These are phyloP conservation scores for Prorops nasuta DNA, from an alignment of 1,140 invertebrate genomes.

Conservation along the genomic window DNA sequence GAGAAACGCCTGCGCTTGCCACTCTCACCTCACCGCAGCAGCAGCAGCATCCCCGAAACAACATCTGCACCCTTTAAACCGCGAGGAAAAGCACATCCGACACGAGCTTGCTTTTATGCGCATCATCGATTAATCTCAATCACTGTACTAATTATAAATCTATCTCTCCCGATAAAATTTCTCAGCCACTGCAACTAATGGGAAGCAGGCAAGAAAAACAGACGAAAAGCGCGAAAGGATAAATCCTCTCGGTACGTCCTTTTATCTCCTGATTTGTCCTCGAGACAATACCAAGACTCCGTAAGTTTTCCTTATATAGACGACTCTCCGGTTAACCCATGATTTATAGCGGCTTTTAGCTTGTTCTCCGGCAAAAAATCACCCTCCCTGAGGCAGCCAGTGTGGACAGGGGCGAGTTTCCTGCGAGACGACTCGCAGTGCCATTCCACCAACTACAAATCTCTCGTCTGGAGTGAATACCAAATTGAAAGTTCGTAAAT, in stretches of 20 bases:
- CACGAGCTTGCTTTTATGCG: too few relatives aligned
- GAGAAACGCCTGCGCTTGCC: slow-evolving; percentile 15
- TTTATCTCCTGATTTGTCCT: slow-evolving; percentile 12
- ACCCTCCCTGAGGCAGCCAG: slow-evolving; percentile 16
- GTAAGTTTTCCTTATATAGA: slow-evolving; percentile 45
- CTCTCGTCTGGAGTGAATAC: slow-evolving; percentile 18
- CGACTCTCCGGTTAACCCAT: slow-evolving; percentile 45
- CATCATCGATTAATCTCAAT: too few relatives aligned
- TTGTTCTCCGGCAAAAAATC: slow-evolving; percentile 41
- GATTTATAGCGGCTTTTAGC: slow-evolving; percentile 56
- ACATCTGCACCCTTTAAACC: too few relatives aligned
- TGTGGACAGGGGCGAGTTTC: slow-evolving; percentile 16
- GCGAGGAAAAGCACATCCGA: too few relatives aligned
- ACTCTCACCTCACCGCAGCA: slow-evolving; percentile 10
- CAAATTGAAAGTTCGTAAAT: slow-evolving; percentile 22
- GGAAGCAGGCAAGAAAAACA: too few relatives aligned
- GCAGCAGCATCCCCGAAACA: too few relatives aligned
- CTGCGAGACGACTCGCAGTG: slow-evolving; percentile 18
- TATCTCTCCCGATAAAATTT: too few relatives aligned
- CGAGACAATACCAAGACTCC: slow-evolving; percentile 27
- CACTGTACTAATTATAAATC: too few relatives aligned
- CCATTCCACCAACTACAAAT: slow-evolving; percentile 1
- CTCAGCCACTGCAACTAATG: too few relatives aligned
- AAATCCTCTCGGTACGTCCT: slow-evolving; percentile 22
- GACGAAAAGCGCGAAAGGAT: too few relatives aligned